phyloP scores from a whole-genome alignment of 2,888 invertebrate genomes.

The Iphiclides podalirius region DNA sequence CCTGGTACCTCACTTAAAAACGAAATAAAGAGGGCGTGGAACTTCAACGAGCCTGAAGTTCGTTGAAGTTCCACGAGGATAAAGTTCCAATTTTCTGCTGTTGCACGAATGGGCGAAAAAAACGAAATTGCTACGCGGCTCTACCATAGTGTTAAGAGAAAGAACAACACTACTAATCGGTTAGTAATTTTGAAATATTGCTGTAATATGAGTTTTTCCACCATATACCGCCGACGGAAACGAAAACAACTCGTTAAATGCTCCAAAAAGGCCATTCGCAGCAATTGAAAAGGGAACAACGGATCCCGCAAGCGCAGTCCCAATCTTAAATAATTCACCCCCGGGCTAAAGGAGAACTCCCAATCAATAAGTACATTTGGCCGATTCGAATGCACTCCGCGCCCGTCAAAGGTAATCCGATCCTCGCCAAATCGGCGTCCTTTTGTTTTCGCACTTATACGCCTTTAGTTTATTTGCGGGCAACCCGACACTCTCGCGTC shows the following conservation, averaged over 20 bases:
- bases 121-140: no score
- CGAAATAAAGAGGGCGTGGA: no score
- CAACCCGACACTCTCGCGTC: slow-evolving; percentile 64
- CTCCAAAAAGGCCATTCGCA: background rate
- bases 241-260: background rate
- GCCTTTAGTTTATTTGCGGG: slow-evolving; percentile 70
- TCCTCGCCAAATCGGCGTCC: slow-evolving; percentile 59
- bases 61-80: no score
- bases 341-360: slow-evolving; percentile 36
- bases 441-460: slow-evolving; percentile 77
- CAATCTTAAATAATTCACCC: slow-evolving; percentile 33
- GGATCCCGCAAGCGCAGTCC: slow-evolving; percentile 19
- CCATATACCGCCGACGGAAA: no score
- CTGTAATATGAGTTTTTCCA: no score
- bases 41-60: no score
- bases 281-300: slow-evolving; percentile 24
- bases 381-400: slow-evolving; percentile 66
- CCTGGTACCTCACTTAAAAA: no score
- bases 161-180: no score
- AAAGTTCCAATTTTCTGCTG: no score
- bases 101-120: no score
- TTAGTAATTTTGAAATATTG: no score
- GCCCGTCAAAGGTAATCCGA: slow-evolving; percentile 74
- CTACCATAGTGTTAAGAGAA: no score
- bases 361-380: slow-evolving; percentile 43